Base-by-base conservation (phyloP, 1,140 invertebrate genomes). In the Ceratosolen solmsi region DNA sequence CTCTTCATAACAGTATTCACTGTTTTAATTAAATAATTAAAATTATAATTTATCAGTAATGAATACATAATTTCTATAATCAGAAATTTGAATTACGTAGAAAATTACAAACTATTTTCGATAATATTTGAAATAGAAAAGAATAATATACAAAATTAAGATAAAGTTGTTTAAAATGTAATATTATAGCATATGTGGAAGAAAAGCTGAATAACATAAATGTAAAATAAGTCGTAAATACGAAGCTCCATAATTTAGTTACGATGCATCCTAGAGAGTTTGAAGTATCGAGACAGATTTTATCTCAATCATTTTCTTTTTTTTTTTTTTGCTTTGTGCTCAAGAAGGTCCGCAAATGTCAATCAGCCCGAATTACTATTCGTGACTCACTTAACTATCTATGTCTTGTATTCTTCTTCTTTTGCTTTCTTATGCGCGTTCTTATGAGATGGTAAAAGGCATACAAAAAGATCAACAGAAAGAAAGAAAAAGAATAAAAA, bases 331-430 rank as follows among this genome's bases (percentile, higher is more conserved):
- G 38, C 63, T 79, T 63, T 72, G 60, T 82, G 65, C 82, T 82
- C 68, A 80, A 71, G 79, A 79, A 86, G 85, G 80, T 83, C 85
- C 85, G 83, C 82, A 72, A 49, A 87, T 83, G 88, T 88, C 85
- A 88, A 87, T 84, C 85, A 86, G 85, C 83, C 83, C 82, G 2
- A 36, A 8, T 41, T 41, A 8, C 75, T 83, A 87, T 86, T 89
- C 87, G 88, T 89, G 89, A 89, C 86, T 90, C 86, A 88, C 87
- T 89, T 89, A 90, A 87, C 86, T 84, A 87, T 86, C 86, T 87
- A 85, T 86, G 77, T 56, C 58, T 7, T 36, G 1, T 27, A 46
- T 75, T 30, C 1, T 30, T 68, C 63, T 68, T 54, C 25, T 30
- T 79, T 79, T 60, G 25, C 27, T 38, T 11, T n/a, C 8, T 38